A percentile compares a stretch with the other conserved stretches of the same genome.
These are phyloP conservation scores for Anhinga anhinga DNA, from an alignment of 2,113 vertebrate genomes.

Conservation along the genomic window DNA sequence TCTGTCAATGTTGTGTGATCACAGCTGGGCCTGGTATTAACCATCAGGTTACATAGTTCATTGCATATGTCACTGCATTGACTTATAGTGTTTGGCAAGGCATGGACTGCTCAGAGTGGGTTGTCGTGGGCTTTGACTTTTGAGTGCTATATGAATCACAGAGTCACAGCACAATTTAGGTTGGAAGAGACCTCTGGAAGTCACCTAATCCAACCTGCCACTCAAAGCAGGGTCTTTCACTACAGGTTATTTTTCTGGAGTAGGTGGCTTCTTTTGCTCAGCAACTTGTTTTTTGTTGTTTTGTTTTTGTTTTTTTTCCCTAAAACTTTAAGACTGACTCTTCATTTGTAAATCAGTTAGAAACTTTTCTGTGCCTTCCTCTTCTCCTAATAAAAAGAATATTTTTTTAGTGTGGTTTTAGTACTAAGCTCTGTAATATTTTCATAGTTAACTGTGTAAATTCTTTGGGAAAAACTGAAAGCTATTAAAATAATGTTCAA, in stretches of 20 bases:
- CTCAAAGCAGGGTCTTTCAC: background rate
- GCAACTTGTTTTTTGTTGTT: background rate
- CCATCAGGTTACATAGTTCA: background rate
- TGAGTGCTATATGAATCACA: background rate
- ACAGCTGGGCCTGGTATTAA: background rate
- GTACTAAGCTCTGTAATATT: background rate
- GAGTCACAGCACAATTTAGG: background rate
- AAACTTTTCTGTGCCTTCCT: background rate
- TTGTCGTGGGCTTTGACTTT: background rate
- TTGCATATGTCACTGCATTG: background rate
- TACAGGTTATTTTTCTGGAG: background rate
- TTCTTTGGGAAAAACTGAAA: background rate
- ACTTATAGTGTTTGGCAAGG: background rate
- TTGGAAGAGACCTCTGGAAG: background rate
- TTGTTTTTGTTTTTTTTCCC: background rate
- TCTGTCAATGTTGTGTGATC: background rate
- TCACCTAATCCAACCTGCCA: background rate
- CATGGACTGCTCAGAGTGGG: background rate
- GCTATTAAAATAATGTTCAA: background rate
- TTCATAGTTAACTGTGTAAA: background rate
- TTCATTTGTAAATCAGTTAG: background rate
- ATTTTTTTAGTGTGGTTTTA: background rate
- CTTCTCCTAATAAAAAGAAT: background rate
- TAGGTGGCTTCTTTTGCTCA: background rate
- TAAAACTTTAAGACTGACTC: background rate